phyloP scores from a whole-genome alignment of 23 tunicate species.

The Phallusia fumigata region DNA sequence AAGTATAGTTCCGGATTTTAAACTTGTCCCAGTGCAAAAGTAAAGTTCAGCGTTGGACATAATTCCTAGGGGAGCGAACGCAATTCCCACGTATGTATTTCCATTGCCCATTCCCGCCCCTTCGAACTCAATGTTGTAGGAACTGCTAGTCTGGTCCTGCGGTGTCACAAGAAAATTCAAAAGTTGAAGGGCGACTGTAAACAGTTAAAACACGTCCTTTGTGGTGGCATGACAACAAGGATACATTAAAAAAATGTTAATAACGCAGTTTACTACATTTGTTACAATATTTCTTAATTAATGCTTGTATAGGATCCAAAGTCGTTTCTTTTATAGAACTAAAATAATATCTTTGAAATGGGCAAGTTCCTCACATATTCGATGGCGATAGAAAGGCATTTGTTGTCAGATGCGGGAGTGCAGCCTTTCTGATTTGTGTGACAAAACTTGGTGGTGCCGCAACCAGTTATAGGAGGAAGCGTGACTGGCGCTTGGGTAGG shows the following conservation, averaged over 20 bases:
- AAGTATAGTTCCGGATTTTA: conserved; percentile 43
- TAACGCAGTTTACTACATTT: no score
- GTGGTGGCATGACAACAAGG: no score
- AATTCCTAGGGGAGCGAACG: conserved; percentile 27
- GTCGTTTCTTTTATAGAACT: background rate
- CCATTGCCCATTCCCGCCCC: conserved; percentile 65
- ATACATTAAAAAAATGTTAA: no score
- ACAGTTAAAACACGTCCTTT: no score
- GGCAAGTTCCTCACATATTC: background rate
- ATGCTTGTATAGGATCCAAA: background rate
- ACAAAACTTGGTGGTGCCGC: background rate
- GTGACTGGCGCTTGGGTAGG: background rate
- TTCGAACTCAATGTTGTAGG: conserved; percentile 3
- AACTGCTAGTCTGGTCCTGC: background rate
- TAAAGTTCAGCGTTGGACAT: conserved; percentile 69
- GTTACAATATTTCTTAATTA: no score
- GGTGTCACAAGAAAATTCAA: no score
- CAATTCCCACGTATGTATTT: conserved; percentile 47
- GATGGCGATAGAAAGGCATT: background rate
- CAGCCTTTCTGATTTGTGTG: background rate
- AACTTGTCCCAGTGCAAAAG: conserved; percentile 53
- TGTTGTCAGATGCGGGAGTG: background rate
- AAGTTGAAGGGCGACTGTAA: no score
- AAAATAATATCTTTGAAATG: no score
- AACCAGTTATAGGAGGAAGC: background rate